Evolutionary conservation across 2,888 invertebrate genomes (phyloP).

Genomic region (Leptogaster cylindrica): DNA sequence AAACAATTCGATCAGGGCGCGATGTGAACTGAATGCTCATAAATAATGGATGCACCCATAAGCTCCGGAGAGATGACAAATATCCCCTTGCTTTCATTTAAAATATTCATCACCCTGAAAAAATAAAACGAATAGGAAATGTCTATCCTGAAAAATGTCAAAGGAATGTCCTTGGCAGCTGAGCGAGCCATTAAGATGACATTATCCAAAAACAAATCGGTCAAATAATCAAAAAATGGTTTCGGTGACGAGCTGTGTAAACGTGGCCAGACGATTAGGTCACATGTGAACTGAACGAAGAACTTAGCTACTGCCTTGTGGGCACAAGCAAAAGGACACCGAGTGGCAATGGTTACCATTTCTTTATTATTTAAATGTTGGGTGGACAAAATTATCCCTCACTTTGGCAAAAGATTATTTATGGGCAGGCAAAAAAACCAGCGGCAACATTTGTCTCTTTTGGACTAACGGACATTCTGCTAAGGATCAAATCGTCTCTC

Average conservation of each 20-base stretch:
- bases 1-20: constrained; percentile 31
- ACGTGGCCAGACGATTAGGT: not conserved
- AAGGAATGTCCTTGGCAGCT: constrained; percentile 17
- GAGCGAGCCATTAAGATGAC: not conserved
- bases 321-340: not conserved
- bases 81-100: constrained; percentile 17
- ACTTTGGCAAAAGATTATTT: constrained; percentile 16
- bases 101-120: constrained; percentile 32
- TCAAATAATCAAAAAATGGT: constrained; percentile 26
- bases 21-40: constrained; percentile 34
- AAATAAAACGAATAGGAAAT: constrained; percentile 7
- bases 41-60: constrained; percentile 37
- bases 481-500: not conserved
- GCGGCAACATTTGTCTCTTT: constrained; percentile 1
- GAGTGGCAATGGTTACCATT: constrained; percentile 31
- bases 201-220: constrained; percentile 15
- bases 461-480: not conserved
- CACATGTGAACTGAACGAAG: not conserved
- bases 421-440: constrained; percentile 23
- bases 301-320: not conserved
- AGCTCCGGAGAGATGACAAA: constrained; percentile 19
- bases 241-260: constrained; percentile 10
- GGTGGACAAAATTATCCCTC: not conserved
- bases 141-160: constrained; percentile 14
- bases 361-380: constrained; percentile 41